Conservation (phyloP, 2,797 vertebrate species). For the Mionectes olivaceus region DNA sequence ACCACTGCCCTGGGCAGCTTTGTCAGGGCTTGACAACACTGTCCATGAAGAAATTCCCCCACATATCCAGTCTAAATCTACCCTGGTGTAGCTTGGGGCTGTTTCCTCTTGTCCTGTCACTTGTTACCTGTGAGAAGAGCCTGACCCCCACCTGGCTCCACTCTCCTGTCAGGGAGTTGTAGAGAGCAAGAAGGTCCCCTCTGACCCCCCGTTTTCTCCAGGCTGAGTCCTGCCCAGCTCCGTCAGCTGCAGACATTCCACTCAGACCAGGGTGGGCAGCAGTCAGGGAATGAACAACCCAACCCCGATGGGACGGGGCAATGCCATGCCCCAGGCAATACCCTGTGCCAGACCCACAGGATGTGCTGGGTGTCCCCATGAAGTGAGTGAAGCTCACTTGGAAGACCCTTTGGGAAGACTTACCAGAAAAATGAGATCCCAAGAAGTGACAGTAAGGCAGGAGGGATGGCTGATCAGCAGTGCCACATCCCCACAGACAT, state of each 20-base stretch:
- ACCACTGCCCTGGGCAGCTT: not conserved
- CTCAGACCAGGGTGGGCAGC: rapidly evolving
- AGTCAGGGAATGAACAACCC: not conserved
- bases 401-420: not conserved
- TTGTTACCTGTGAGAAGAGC: not conserved
- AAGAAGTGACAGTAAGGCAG: not conserved
- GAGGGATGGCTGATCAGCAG: not conserved
- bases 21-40: not conserved
- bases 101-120: not conserved
- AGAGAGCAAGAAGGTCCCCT: not conserved
- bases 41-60: not conserved
- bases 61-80: not conserved
- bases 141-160: not conserved
- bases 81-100: not conserved
- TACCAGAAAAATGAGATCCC: not conserved
- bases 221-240: not conserved
- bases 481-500: rapidly evolving
- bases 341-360: not conserved
- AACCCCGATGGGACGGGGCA: not conserved
- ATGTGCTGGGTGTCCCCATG: rapidly evolving
- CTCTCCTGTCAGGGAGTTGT: not conserved
- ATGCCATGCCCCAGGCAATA: not conserved
- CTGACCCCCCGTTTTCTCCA: not conserved
- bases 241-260: not conserved
- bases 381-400: rapidly evolving